Evolutionary conservation across 53 echinoderm and acorn worm species (phyloP).

Genomic region (Hippasteria phrygiana): DNA sequence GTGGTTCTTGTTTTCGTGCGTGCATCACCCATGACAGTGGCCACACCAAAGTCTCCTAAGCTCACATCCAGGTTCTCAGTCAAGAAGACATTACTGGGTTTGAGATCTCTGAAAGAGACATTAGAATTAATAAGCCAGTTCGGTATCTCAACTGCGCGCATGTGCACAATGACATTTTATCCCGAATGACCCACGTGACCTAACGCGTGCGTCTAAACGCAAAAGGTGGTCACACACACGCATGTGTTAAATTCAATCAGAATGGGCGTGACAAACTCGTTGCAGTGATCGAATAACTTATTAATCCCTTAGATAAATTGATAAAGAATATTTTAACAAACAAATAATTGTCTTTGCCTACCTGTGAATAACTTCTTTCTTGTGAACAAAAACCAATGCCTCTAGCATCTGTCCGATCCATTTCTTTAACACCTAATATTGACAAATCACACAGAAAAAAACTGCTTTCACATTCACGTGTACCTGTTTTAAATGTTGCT

Average conservation of each 20-base stretch:
- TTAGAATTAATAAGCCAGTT: too few species aligned
- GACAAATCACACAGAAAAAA: neutral
- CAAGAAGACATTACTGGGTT: slow-evolving; percentile 97
- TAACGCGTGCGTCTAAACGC: too few species aligned
- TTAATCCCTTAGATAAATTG: too few species aligned
- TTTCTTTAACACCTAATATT: slow-evolving; percentile 88
- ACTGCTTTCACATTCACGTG: too few species aligned
- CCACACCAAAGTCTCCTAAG: slow-evolving; percentile 97
- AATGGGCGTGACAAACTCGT: too few species aligned
- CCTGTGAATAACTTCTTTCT: slow-evolving; percentile 95
- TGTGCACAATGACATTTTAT: too few species aligned
- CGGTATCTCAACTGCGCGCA: too few species aligned
- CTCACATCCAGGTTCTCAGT: slow-evolving; percentile 94
- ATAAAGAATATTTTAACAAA: neutral
- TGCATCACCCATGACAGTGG: slow-evolving; percentile 96
- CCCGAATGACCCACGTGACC: too few species aligned
- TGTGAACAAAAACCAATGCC: slow-evolving; percentile 97
- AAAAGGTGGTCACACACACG: too few species aligned
- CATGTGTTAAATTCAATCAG: too few species aligned
- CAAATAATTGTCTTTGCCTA: slow-evolving; percentile 10
- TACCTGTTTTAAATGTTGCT: too few species aligned
- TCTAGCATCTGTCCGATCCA: slow-evolving; percentile 99
- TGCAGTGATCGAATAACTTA: too few species aligned
- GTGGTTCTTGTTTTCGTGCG: slow-evolving; percentile 95
- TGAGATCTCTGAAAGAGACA: slow-evolving; percentile 77